A percentile compares a stretch with the other conserved stretches of the same genome.
These are phyloP conservation scores for Sparidentex hasta DNA, from an alignment of 2,797 vertebrate genomes.

Conservation along the genomic window DNA sequence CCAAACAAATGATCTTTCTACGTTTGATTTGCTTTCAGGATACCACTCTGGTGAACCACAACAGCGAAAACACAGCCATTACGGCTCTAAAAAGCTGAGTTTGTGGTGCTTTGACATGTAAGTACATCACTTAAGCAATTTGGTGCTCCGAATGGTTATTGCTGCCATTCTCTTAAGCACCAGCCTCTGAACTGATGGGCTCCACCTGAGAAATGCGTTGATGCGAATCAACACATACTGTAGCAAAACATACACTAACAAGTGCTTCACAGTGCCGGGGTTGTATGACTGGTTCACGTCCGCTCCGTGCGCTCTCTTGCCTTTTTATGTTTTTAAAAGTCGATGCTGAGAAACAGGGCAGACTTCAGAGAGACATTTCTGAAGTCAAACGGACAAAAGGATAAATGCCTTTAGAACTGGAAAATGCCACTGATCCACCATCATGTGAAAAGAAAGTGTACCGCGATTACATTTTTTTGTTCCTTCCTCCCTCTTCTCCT, in stretches of 20 bases:
- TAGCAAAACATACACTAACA: constrained; percentile 34
- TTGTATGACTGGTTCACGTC: constrained; percentile 24
- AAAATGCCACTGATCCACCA: constrained; percentile 49
- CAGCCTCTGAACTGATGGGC: constrained; percentile 64
- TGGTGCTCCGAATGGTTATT: constrained; percentile 63
- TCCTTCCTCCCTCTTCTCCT: constrained; percentile 33
- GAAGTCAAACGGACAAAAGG: constrained; percentile 41
- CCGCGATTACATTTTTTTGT: constrained; percentile 28
- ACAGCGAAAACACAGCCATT: constrained; percentile 63
- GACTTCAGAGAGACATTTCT: constrained; percentile 34
- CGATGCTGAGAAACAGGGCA: constrained; percentile 17
- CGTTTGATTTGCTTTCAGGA: constrained; percentile 69
- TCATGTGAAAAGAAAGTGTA: constrained; percentile 39
- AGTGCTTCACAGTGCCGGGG: constrained; percentile 9
- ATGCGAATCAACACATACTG: constrained; percentile 43
- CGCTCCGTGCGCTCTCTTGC: constrained; percentile 3
- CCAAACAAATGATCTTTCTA: constrained; percentile 56
- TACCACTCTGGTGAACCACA: constrained; percentile 57
- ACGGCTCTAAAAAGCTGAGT: constrained; percentile 62
- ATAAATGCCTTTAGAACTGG: constrained; percentile 26
- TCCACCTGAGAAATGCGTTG: constrained; percentile 53
- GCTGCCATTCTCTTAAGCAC: constrained; percentile 70
- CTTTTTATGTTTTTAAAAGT: constrained; percentile 16
- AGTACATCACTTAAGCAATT: constrained; percentile 80
- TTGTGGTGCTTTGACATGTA: constrained; percentile 72